These are phyloP conservation scores for Antennarius maculatus DNA, from an alignment of 2,797 vertebrate genomes.

Conservation along the genomic window DNA sequence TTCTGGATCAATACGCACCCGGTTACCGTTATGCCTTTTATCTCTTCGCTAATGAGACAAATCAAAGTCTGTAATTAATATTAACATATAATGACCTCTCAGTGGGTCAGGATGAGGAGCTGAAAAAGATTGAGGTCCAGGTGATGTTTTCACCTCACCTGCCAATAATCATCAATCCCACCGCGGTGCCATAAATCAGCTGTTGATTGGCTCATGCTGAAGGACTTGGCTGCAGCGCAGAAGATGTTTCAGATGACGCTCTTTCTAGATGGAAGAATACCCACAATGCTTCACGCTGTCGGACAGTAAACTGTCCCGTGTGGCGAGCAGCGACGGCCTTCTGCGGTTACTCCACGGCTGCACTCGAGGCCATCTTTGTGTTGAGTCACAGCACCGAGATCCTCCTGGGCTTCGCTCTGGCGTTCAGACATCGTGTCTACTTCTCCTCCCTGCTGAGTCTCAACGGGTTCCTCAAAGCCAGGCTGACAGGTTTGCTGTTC, in stretches of 20 bases:
- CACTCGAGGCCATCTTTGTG: slow-evolving; percentile 30
- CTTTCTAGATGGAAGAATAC: not conserved
- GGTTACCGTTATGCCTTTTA: slow-evolving; percentile 1
- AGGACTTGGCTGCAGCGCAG: not conserved
- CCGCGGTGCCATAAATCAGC: slow-evolving; percentile 22
- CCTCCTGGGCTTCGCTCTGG: slow-evolving; percentile 48
- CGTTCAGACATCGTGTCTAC: slow-evolving; percentile 46
- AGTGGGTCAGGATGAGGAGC: too few relatives aligned
- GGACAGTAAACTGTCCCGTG: slow-evolving; percentile 26
- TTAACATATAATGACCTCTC: not conserved
- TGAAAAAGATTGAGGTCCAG: slow-evolving; percentile 8
- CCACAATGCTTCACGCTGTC: slow-evolving; percentile 1
- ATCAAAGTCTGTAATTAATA: not conserved
- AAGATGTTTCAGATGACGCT: not conserved
- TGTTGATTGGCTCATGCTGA: not conserved
- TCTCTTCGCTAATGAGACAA: not conserved
- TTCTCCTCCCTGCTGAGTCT: slow-evolving; percentile 58
- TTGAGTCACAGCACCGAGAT: slow-evolving; percentile 47
- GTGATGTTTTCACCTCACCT: slow-evolving; percentile 35
- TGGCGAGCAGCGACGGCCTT: slow-evolving; percentile 10
- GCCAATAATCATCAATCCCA: slow-evolving; percentile 33
- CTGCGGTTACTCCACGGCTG: slow-evolving; percentile 25
- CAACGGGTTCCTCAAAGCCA: slow-evolving; percentile 46
- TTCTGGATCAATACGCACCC: not conserved
- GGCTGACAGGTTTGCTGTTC: slow-evolving; percentile 29